phyloP scores from a whole-genome alignment of 1,140 invertebrate genomes.

The Metaphire vulgaris region DNA sequence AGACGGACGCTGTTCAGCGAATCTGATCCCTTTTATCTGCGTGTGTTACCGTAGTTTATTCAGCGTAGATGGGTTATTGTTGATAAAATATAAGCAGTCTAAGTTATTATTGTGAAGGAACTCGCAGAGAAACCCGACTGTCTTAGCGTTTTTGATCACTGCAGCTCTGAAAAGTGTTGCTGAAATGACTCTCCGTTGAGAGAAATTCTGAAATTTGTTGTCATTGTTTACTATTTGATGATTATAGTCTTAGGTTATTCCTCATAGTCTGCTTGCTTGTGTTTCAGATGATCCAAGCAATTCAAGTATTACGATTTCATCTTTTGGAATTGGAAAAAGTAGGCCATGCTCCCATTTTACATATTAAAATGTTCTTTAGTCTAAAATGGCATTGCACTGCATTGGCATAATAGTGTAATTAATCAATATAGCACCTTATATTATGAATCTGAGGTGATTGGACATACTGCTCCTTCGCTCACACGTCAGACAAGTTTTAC shows the following conservation, averaged over 20 bases:
- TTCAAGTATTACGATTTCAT: conserved; percentile 99
- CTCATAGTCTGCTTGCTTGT: not conserved
- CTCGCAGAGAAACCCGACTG: too few species aligned
- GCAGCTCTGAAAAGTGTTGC: too few species aligned
- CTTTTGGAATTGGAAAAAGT: conserved; percentile 99
- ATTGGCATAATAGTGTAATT: too few species aligned
- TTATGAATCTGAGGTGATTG: not conserved
- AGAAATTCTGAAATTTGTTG: not conserved
- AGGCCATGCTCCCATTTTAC: conserved; percentile 54
- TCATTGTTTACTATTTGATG: not conserved
- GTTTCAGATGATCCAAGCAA: conserved; percentile 99
- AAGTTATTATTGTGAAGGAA: too few species aligned
- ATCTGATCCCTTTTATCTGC: too few species aligned
- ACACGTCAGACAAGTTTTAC: not conserved
- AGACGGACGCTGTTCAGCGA: too few species aligned
- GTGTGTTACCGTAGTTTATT: too few species aligned
- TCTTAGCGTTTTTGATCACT: too few species aligned
- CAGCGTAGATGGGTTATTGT: too few species aligned
- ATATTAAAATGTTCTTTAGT: not conserved
- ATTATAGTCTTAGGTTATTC: not conserved
- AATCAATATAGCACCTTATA: too few species aligned
- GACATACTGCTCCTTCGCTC: not conserved
- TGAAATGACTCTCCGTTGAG: too few species aligned
- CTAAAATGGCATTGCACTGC: not conserved
- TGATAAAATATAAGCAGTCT: too few species aligned